Conservation (phyloP, 2,113 vertebrate species). For the Hyla sarda region DNA sequence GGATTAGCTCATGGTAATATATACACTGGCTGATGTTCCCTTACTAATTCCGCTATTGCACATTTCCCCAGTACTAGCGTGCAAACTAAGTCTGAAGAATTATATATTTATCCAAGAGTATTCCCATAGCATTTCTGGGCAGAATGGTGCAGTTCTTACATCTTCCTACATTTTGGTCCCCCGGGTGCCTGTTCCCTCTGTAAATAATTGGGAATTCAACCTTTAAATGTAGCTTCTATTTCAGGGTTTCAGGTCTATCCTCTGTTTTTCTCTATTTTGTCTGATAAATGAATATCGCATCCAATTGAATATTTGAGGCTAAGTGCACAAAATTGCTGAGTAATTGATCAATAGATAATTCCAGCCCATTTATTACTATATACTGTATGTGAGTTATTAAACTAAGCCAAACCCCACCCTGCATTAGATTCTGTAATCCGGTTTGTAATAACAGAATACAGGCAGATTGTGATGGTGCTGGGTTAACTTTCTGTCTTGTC, state of each 20-base stretch:
- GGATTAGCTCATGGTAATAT: conserved; percentile 19
- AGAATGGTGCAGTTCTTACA: conserved; percentile 25
- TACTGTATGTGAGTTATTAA: background rate
- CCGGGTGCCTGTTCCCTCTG: conserved; percentile 4
- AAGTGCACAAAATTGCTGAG: conserved; percentile 14
- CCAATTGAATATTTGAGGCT: conserved; percentile 53
- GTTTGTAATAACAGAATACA: background rate
- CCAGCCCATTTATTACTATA: background rate
- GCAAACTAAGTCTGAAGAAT: conserved; percentile 6
- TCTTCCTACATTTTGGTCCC: conserved; percentile 21
- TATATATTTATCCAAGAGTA: conserved; percentile 45
- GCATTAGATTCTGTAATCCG: background rate
- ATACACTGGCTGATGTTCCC: background rate
- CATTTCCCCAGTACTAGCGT: conserved; percentile 1
- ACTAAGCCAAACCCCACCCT: background rate
- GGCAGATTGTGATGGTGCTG: background rate
- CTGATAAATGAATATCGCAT: conserved; percentile 35
- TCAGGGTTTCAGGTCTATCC: conserved; percentile 5
- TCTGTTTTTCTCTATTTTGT: conserved; percentile 6
- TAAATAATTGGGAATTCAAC: conserved; percentile 51
- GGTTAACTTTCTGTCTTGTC: background rate
- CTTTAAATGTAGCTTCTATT: background rate
- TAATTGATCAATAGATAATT: conserved; percentile 27
- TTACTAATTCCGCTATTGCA: conserved; percentile 13
- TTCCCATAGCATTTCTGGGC: conserved; percentile 32